Percentiles rank a stretch among this genome's conserved stretches.
These are phyloP conservation scores for Ceratitis capitata DNA, from an alignment of 1,140 invertebrate genomes.

Conservation along the genomic window DNA sequence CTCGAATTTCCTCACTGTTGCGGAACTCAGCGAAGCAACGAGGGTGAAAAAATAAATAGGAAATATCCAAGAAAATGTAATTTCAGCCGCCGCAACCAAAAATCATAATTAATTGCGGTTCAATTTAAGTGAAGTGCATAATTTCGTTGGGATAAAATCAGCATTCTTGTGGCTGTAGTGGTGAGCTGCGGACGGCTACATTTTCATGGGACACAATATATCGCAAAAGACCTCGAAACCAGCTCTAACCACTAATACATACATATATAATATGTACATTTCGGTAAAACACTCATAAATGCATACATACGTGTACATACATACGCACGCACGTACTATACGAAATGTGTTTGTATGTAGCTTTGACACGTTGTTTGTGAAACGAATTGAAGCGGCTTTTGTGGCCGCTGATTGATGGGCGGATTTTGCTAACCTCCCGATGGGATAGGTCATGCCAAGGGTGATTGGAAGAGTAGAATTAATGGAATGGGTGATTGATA, in stretches of 20 bases:
- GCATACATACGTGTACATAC: too few species aligned
- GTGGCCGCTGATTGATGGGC: background rate
- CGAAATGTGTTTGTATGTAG: background rate
- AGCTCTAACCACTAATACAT: background rate
- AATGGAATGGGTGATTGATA: too few species aligned
- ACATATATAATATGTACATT: too few species aligned
- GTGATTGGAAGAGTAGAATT: background rate
- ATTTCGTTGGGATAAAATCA: background rate
- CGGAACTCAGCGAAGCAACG: too few species aligned
- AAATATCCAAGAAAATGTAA: background rate
- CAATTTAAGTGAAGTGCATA: background rate
- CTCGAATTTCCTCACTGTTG: too few species aligned
- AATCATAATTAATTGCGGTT: constrained; percentile 14
- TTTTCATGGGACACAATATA: background rate
- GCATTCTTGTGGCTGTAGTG: background rate
- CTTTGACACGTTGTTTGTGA: background rate
- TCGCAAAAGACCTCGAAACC: background rate
- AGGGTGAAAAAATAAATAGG: too few species aligned
- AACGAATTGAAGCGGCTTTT: background rate
- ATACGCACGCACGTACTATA: too few species aligned
- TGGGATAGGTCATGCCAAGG: background rate
- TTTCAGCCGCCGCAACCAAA: background rate
- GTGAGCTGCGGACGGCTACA: background rate
- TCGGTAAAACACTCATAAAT: too few species aligned
- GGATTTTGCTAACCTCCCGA: background rate